A percentile compares a stretch with the other conserved stretches of the same genome.
phyloP scores from a whole-genome alignment of 2,113 vertebrate genomes.

The Eurypyga helias region DNA sequence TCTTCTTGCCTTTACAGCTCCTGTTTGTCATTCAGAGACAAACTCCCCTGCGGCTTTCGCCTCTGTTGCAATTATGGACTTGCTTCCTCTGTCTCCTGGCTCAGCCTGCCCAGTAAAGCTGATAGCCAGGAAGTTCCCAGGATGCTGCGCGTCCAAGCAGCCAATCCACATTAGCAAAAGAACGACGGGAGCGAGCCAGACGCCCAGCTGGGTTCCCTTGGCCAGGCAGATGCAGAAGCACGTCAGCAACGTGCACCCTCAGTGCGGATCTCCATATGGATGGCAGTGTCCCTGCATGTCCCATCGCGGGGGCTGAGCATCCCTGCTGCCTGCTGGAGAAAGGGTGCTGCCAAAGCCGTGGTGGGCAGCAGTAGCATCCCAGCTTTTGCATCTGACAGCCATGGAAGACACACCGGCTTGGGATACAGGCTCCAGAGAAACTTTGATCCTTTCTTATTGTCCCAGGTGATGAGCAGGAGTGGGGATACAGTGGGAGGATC shows the following conservation, averaged over 20 bases:
- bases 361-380: not conserved
- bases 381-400: rapidly evolving
- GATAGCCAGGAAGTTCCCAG: not conserved
- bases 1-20: not conserved
- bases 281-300: not conserved
- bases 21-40: not conserved
- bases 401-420: not conserved
- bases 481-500: not conserved
- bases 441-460: too few relatives aligned
- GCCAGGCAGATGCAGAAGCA: not conserved
- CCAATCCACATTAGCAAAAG: rapidly evolving
- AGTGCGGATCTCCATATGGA: not conserved
- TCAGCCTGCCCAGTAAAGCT: not conserved
- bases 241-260: not conserved
- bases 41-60: slow-evolving; percentile 42
- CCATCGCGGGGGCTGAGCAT: not conserved
- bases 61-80: not conserved
- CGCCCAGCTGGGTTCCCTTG: not conserved
- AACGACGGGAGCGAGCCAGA: not conserved
- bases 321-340: not conserved
- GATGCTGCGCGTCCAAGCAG: not conserved
- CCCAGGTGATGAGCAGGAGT: rapidly evolving
- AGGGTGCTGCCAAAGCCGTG: not conserved
- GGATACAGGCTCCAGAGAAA: not conserved
- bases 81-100: not conserved